Base-by-base conservation (phyloP, 2,888 invertebrate genomes). In the Agrotis segetum region DNA sequence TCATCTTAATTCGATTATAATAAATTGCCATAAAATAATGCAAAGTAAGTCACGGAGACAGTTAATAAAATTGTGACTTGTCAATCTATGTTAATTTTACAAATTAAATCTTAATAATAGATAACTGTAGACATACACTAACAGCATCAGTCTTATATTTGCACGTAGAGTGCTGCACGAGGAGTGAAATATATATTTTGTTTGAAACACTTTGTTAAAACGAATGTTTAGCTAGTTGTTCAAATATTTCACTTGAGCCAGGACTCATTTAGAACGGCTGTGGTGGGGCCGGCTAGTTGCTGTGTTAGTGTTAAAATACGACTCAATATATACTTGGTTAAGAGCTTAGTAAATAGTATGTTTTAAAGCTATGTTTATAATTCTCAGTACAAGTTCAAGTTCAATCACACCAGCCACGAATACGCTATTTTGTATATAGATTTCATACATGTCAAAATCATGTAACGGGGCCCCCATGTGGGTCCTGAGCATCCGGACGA, bases 151-250 rank as follows among this genome's bases (percentile, higher is more conserved):
- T 13, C 2, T 24, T 56, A 13, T 29, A n/a, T 29, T 11, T n/a
- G n/a, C 56, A 56, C 34, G 17, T 44, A n/a, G 17, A 52, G 11
- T 53, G 46, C 46, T 67, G 14, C 7, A 13, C 14, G 9, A 5
- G 16, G 21, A 46, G 46, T 16, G 29, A 24, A 56, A 17, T 34
- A 52, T 17, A 16, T 29, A 49, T 29, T 46, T 56, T 63, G 60
- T 70, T 67, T 46, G 21, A 52, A 71, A 60, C 50, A 16, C 52
- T 71, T 50, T 58, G 64, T 64, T 71, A n/a, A 69, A 67, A 53
- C 17, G 52, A 71, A 67, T 81, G 75, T 81, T 79, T 66, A 50
- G 50, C 75, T 75, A 75, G 66, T 76, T 58, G 76, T 71, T 63
- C 71, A 76, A 82, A 82, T 82, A 82, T 73, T 71, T 69, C 66